These are phyloP conservation scores for Pholis gunnellus DNA, from an alignment of 2,113 vertebrate species.

Conservation along the genomic window DNA sequence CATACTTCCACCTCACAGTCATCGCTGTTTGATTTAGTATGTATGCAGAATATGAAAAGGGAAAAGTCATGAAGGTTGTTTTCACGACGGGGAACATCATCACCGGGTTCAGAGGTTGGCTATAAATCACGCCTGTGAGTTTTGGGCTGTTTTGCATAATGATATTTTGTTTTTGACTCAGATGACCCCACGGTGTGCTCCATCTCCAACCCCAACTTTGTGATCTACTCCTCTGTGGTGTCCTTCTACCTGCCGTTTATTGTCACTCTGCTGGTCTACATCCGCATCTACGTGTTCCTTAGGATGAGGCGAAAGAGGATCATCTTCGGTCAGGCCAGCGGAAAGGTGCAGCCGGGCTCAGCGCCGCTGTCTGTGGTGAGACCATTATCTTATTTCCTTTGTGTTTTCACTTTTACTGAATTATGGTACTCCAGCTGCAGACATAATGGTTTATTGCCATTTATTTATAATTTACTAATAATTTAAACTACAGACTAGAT, in stretches of 20 bases:
- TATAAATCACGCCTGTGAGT: constrained; percentile 17
- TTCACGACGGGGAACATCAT: constrained; percentile 4
- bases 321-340: constrained; percentile 88
- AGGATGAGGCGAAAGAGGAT: constrained; percentile 90
- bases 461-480: neutral
- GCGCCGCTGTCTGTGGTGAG: constrained; percentile 73
- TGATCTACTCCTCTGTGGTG: constrained; percentile 95
- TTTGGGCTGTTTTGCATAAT: constrained; percentile 15
- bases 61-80: neutral
- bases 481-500: neutral
- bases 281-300: constrained; percentile 93
- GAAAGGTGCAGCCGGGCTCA: constrained; percentile 80
- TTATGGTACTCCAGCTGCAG: neutral
- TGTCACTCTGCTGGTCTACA: constrained; percentile 93
- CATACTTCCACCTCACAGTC: neutral
- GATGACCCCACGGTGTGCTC: constrained; percentile 92
- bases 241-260: constrained; percentile 96
- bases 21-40: neutral
- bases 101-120: constrained; percentile 3
- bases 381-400: neutral
- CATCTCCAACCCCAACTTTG: constrained; percentile 95
- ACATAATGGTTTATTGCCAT: neutral
- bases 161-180: constrained; percentile 56
- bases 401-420: neutral
- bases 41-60: constrained; percentile 7